Base-by-base conservation (phyloP, 2,888 invertebrate species). In the Melinopterus prodromus region DNA sequence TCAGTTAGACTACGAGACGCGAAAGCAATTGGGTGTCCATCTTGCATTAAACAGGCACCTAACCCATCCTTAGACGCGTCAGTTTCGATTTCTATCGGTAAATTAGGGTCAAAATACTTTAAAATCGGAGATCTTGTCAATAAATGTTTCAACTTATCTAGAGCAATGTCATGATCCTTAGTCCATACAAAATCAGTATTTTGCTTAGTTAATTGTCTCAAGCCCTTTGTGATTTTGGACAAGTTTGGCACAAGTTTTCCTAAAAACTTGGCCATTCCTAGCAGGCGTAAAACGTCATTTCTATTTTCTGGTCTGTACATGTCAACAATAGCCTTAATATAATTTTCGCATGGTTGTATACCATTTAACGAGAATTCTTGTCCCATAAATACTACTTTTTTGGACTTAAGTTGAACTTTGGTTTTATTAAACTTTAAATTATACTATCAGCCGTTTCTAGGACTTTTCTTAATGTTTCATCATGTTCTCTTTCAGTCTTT, bases 1-100 rank as follows among this genome's bases (percentile, higher is more conserved):
- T n/a, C n/a, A n/a, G n/a, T n/a, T n/a, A n/a, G n/a, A n/a, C n/a
- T 77, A 86, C 76, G 35, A 87, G 88, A 6, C 86, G 86, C 83
- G 84, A 88, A 26, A 14, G 85, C 85, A 14, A 88, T 83, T 16
- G 87, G 87, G 37, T 83, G 80, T 5, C 83, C 85, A 26, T 86
- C 80, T 80, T 89, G 88, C 7, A 88, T 16, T 12, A 89, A 38
- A 75, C 84, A 86, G 37, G 84, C 86, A 26, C 26, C 26, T 26
- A 26, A 26, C 3, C 26, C 26, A 26, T 26, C 26, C 1, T 26
- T 26, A 26, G 26, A 26, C 1, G 26, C 26, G 3, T 26, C 26
- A 16, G 86, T 84, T 80, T 87, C 86, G 77, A 88, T 83, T 53
- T 82, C 83, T 35, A 87, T 82, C 36, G 80, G 80, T 38, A 82